A percentile compares a stretch with the other conserved stretches of the same genome.
phyloP scores from a whole-genome alignment of 2,888 invertebrate genomes.

The Chrysomela aeneicollis region DNA sequence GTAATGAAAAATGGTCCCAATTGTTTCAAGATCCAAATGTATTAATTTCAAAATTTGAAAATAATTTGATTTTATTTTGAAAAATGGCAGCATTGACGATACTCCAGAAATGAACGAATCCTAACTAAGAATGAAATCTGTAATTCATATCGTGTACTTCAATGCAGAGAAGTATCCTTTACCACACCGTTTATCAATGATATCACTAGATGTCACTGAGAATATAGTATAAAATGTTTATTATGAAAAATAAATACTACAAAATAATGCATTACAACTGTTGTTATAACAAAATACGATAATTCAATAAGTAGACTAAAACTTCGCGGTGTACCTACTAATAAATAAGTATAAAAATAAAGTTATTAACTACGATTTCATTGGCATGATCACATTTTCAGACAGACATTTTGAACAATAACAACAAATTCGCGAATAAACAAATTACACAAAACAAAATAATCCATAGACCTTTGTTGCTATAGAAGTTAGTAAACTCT shows the following conservation, averaged over 20 bases:
- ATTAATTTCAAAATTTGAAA: too few species aligned
- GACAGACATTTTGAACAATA: slow-evolving; percentile 47
- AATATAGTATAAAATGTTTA: background rate
- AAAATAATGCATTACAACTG: too few species aligned
- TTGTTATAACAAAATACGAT: background rate
- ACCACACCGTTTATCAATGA: too few species aligned
- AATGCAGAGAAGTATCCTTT: too few species aligned
- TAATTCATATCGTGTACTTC: too few species aligned
- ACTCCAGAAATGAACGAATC: too few species aligned
- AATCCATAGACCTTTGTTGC: slow-evolving; percentile 52
- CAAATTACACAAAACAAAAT: slow-evolving; percentile 55
- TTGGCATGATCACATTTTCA: background rate
- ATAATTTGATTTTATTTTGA: too few species aligned
- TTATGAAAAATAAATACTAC: background rate
- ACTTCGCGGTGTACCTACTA: background rate
- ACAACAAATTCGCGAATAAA: slow-evolving; percentile 55
- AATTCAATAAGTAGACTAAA: background rate
- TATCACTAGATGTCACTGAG: too few species aligned
- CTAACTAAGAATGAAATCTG: too few species aligned
- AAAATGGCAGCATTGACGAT: too few species aligned
- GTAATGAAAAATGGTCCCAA: too few species aligned
- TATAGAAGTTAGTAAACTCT: slow-evolving; percentile 45
- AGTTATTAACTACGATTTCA: background rate
- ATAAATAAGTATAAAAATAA: background rate
- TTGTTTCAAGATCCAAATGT: too few species aligned